Evolutionary conservation across 2,113 vertebrate species (phyloP).

Genomic region (Chloroceryle aenea): DNA sequence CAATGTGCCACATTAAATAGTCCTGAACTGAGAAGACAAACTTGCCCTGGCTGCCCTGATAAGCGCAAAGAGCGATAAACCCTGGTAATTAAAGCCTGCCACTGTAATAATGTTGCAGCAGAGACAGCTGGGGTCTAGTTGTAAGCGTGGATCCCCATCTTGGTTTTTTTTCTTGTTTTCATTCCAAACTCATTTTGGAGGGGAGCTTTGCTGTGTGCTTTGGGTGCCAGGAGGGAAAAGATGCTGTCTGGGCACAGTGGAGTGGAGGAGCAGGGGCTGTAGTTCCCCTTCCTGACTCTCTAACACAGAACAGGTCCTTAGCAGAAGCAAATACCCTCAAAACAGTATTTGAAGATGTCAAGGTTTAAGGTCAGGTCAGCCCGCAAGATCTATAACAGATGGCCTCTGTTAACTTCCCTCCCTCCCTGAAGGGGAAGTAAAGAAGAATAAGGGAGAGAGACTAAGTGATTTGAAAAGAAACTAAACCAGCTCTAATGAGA

Average conservation of each 20-base stretch:
- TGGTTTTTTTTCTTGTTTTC: not conserved
- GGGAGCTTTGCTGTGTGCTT: not conserved
- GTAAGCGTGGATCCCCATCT: not conserved
- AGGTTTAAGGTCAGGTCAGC: too few relatives aligned
- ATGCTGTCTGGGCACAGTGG: not conserved
- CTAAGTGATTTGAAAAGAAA: too few relatives aligned
- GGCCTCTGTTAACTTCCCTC: too few relatives aligned
- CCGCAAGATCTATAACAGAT: too few relatives aligned
- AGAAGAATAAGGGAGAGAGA: too few relatives aligned
- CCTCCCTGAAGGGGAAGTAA: too few relatives aligned
- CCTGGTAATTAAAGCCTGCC: slow-evolving; percentile 32
- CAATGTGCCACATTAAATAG: slow-evolving; percentile 7
- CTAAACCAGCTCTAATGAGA: too few relatives aligned
- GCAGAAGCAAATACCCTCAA: not conserved
- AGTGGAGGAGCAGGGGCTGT: not conserved
- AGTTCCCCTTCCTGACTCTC: not conserved
- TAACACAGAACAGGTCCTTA: not conserved
- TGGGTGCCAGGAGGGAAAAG: not conserved
- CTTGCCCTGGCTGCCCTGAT: not conserved
- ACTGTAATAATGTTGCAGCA: not conserved
- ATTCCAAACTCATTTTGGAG: not conserved
- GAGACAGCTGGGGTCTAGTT: not conserved
- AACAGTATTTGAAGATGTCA: not conserved
- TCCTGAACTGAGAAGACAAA: not conserved
- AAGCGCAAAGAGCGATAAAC: slow-evolving; percentile 18